Base-by-base conservation (phyloP, 2,888 invertebrate genomes). In the Drosophila nigritarsus region DNA sequence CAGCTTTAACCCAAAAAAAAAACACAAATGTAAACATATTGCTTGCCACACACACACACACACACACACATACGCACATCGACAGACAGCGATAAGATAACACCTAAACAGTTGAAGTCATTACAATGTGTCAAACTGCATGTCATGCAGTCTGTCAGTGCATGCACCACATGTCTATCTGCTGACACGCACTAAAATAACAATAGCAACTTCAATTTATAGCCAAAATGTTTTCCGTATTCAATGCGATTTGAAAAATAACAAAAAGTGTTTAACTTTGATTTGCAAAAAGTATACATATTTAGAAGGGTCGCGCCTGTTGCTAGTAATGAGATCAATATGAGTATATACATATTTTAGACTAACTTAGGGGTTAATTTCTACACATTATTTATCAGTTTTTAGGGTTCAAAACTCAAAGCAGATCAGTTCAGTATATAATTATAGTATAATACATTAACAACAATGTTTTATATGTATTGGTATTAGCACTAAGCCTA, bases 141-240 rank as follows among this genome's bases (percentile, higher is more conserved):
- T 87, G 88, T 82, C 88, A 85, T 83, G 78, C 88, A 70, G 80
- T 69, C 80, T 68, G 63, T 53, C 60, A 60, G 54, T 78, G 63
- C 64, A 54, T 54, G 58, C 66, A 65, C 71, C 55, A 9, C 64
- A 65, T 30, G 58, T 45, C 45, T 59, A 45, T 67, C 54, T 45
- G 74, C 53, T 38, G 53, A 73, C 74, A 73, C 18, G 63, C 60
- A 50, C 50, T 29, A 50, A 68, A 51, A 56, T 53, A 66, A 73
- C 73, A 63, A 77, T 30, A 65, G 24, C 34, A 11, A 18, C 36
- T 24, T 53, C 53, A 18, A 18, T 18, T 24, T 2, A 53, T 7
- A 11, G 53, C 24, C 50, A 51, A 51, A 51, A 51, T 51, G 24
- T 18, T 18, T 45, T n/a, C n/a, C 40, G 20, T 20, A 45, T 9